These are phyloP conservation scores for Camponotus fellah DNA, from an alignment of 2,888 invertebrate species.

Conservation along the genomic window DNA sequence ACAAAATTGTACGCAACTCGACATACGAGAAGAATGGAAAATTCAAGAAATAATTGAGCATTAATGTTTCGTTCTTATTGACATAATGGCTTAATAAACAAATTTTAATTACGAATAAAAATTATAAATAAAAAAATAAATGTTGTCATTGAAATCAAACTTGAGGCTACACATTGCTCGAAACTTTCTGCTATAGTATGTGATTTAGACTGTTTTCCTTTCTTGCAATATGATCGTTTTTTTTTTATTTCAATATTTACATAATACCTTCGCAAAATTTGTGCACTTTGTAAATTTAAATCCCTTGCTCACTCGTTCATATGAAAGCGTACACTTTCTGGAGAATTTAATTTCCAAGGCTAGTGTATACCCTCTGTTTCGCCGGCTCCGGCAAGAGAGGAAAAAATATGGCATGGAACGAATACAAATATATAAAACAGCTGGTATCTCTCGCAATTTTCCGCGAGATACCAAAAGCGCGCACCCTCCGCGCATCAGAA, in stretches of 20 bases:
- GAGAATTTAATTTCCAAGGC: slow-evolving; percentile 70
- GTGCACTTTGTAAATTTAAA: slow-evolving; percentile 31
- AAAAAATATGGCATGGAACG: slow-evolving; percentile 61
- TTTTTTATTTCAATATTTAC: slow-evolving; percentile 23
- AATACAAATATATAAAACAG: slow-evolving; percentile 54
- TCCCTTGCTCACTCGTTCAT: neutral
- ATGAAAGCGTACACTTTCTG: slow-evolving; percentile 26
- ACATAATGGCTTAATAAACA: neutral
- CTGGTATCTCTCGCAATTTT: slow-evolving; percentile 57
- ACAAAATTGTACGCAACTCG: slow-evolving; percentile 57
- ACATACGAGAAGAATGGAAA: slow-evolving; percentile 59
- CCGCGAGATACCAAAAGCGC: slow-evolving; percentile 56
- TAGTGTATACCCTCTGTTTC: slow-evolving; percentile 22
- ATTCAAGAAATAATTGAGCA: slow-evolving; percentile 51
- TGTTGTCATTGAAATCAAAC: neutral
- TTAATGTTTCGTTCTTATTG: neutral
- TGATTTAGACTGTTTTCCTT: neutral
- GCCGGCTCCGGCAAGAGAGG: neutral
- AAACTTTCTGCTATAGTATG: neutral
- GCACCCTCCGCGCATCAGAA: slow-evolving; percentile 36
- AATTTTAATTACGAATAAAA: neutral
- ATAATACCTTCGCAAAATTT: slow-evolving; percentile 41
- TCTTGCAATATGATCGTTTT: neutral
- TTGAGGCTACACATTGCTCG: neutral
- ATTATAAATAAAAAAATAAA: neutral